These are phyloP conservation scores for Corythoichthys haematopterus DNA, from an alignment of 2,113 vertebrate genomes.

Conservation along the genomic window DNA sequence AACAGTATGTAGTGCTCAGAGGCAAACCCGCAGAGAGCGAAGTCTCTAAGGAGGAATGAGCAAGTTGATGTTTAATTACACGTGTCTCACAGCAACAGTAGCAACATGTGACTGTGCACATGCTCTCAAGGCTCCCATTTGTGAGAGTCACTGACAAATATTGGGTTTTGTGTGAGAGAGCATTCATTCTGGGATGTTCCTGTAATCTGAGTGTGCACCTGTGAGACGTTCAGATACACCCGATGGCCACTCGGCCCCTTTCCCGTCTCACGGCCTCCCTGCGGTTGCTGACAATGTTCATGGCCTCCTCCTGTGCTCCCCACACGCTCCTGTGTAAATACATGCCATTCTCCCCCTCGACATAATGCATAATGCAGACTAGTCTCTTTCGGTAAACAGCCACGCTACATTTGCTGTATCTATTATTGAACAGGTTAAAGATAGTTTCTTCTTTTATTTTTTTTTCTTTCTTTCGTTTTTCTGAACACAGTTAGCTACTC, in stretches of 20 bases:
- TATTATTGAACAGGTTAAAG: slow-evolving; percentile 57
- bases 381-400: slow-evolving; percentile 37
- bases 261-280: slow-evolving; percentile 29
- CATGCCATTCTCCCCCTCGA: slow-evolving; percentile 48
- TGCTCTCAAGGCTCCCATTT: neutral
- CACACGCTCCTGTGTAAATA: slow-evolving; percentile 60
- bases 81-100: slow-evolving; percentile 59
- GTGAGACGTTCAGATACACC: neutral
- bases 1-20: slow-evolving; percentile 12
- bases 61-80: slow-evolving; percentile 58
- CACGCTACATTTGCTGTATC: slow-evolving; percentile 48
- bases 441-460: slow-evolving; percentile 7
- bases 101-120: slow-evolving; percentile 15
- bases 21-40: slow-evolving; percentile 32
- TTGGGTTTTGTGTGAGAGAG: neutral
- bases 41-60: slow-evolving; percentile 51
- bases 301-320: slow-evolving; percentile 50
- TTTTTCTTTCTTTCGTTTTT: slow-evolving; percentile 6
- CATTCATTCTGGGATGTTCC: neutral
- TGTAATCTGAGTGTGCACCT: neutral
- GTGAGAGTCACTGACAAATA: slow-evolving; percentile 14
- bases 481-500: slow-evolving; percentile 8
- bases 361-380: slow-evolving; percentile 59
- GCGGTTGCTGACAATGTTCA: slow-evolving; percentile 37
- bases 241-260: neutral